Conservation (phyloP, 2,888 invertebrate species). For the Polia nebulosa region DNA sequence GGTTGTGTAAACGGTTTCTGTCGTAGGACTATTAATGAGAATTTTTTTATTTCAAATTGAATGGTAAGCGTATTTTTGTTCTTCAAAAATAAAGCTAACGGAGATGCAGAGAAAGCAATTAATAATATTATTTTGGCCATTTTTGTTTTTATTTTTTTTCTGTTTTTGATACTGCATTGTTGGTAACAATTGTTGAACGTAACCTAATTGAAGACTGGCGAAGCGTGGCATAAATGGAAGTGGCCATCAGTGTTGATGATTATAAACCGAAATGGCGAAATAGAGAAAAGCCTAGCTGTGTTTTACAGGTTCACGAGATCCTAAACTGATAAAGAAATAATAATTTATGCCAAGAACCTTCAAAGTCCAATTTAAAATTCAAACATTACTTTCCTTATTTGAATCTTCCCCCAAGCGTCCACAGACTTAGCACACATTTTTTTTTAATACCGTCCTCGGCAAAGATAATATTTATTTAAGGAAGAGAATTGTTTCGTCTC, state of each 20-base stretch:
- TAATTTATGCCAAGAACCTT: constrained; percentile 10
- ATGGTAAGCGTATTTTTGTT: neutral
- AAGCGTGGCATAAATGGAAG: too few species aligned
- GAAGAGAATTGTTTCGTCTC: constrained; percentile 55
- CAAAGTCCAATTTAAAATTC: constrained; percentile 23
- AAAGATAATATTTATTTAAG: constrained; percentile 56
- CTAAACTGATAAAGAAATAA: neutral
- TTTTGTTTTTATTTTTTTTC: too few species aligned
- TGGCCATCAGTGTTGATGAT: too few species aligned
- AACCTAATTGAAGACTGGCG: too few species aligned
- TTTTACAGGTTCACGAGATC: neutral
- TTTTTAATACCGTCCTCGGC: constrained; percentile 45
- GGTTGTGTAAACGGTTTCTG: constrained; percentile 16
- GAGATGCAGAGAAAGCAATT: too few species aligned
- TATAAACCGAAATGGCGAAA: too few species aligned
- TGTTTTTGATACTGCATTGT: too few species aligned
- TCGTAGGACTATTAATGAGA: neutral
- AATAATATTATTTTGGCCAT: too few species aligned
- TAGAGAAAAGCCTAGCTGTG: too few species aligned
- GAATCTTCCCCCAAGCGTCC: constrained; percentile 5
- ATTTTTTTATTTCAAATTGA: neutral
- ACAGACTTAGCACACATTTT: constrained; percentile 36
- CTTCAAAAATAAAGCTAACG: neutral
- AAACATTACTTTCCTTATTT: constrained; percentile 26
- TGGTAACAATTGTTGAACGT: too few species aligned